These are phyloP conservation scores for Osmerus eperlanus DNA, from an alignment of 2,113 vertebrate genomes.

Conservation along the genomic window DNA sequence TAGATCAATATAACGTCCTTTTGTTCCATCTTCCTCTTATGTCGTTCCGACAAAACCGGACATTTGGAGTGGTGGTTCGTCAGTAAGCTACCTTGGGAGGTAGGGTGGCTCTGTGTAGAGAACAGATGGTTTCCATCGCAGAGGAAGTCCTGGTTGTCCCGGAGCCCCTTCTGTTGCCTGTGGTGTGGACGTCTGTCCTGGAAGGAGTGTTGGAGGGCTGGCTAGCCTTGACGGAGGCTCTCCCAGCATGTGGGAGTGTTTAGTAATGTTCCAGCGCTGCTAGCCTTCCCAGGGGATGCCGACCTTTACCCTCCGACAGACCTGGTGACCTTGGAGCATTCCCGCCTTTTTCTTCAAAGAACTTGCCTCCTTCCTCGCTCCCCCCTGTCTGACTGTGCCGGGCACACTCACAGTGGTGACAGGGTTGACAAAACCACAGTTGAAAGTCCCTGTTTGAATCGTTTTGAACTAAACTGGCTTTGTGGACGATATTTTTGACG, in stretches of 20 bases:
- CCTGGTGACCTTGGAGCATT: conserved; percentile 16
- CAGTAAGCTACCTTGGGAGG: conserved; percentile 12
- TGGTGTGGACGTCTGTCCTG: conserved; percentile 30
- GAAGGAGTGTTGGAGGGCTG: background rate
- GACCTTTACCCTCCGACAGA: conserved; percentile 8
- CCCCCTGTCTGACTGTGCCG: background rate
- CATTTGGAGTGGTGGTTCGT: conserved; percentile 8
- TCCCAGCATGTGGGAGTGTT: conserved; percentile 29
- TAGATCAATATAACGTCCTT: no score
- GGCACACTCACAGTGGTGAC: background rate
- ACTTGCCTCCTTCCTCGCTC: background rate
- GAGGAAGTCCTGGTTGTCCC: conserved; percentile 31
- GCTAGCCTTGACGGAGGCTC: conserved; percentile 3
- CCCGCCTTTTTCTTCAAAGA: conserved; percentile 10
- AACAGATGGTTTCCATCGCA: conserved; percentile 47
- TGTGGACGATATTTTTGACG: no score
- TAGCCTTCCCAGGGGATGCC: conserved; percentile 10
- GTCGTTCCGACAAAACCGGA: no score
- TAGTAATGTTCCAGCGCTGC: conserved; percentile 31
- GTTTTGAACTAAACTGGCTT: no score
- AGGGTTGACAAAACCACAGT: background rate
- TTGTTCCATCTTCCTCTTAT: background rate
- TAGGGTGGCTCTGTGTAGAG: background rate
- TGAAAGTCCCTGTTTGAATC: no score
- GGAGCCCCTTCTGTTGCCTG: conserved; percentile 37